Conservation (phyloP, 2,888 invertebrate genomes). For the Patella caerulea region DNA sequence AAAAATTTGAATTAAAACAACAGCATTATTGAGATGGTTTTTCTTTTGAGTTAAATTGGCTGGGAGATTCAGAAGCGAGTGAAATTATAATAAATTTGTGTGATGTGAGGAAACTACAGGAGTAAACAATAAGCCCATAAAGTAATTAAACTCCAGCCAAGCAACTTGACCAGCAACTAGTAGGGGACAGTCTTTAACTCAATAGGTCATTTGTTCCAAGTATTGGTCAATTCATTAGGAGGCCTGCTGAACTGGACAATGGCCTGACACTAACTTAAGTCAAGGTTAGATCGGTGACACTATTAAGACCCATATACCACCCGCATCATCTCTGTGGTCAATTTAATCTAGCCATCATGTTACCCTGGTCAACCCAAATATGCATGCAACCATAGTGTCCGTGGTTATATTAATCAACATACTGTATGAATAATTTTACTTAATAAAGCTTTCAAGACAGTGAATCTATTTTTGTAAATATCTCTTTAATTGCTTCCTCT, state of each 20-base stretch:
- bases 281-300: neutral
- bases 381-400: too few species aligned
- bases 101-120: neutral
- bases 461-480: too few species aligned
- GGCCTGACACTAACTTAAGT: neutral
- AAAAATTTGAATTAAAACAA: too few species aligned
- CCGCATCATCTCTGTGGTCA: neutral
- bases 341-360: too few species aligned
- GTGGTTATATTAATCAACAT: too few species aligned
- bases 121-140: neutral
- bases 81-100: neutral
- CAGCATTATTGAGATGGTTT: too few species aligned
- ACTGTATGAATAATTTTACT: too few species aligned
- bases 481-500: too few species aligned
- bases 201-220: neutral
- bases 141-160: slow-evolving; percentile 1
- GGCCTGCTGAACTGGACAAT: neutral
- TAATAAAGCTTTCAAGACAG: too few species aligned
- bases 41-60: too few species aligned
- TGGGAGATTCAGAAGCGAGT: too few species aligned
- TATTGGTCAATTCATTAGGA: neutral
- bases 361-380: too few species aligned
- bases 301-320: slow-evolving; percentile 1
- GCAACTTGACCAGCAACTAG: neutral
- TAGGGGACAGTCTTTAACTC: slow-evolving; percentile 5